Conservation (phyloP, 2,797 vertebrate species). For the Coendou prehensilis region DNA sequence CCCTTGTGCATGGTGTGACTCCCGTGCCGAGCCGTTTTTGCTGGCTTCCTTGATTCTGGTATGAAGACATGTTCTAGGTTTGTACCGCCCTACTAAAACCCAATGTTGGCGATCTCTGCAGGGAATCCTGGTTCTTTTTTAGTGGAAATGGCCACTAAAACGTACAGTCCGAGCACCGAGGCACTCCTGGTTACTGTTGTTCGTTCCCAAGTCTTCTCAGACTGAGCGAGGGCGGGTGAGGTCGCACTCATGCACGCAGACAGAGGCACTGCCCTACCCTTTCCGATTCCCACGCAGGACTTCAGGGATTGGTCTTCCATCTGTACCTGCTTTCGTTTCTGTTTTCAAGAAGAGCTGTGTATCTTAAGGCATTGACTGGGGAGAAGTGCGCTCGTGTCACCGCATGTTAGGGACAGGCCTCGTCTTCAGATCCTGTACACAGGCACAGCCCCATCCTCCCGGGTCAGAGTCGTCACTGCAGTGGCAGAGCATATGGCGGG, state of each 20-base stretch:
- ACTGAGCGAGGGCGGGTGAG: not conserved
- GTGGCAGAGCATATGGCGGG: not conserved
- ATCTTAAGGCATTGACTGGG: not conserved
- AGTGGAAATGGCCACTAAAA: not conserved
- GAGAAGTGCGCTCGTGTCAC: not conserved
- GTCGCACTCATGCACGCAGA: not conserved
- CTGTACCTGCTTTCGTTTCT: slow-evolving; percentile 22
- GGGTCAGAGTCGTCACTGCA: not conserved
- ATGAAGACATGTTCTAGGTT: not conserved
- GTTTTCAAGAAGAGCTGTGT: not conserved
- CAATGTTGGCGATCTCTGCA: not conserved
- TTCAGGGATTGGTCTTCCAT: not conserved
- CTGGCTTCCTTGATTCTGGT: not conserved
- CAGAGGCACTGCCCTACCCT: not conserved
- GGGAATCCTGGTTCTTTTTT: not conserved
- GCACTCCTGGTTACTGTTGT: not conserved
- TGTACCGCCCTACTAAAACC: not conserved
- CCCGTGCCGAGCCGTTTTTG: not conserved
- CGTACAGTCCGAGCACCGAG: not conserved
- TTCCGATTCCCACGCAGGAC: not conserved
- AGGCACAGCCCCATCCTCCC: too few species aligned
- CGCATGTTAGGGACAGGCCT: not conserved
- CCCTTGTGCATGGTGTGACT: not conserved
- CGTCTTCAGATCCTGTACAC: not conserved
- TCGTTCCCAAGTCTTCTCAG: not conserved